Evolutionary conservation across 2,888 invertebrate genomes (phyloP).

Genomic region (Campoplex nolae): DNA sequence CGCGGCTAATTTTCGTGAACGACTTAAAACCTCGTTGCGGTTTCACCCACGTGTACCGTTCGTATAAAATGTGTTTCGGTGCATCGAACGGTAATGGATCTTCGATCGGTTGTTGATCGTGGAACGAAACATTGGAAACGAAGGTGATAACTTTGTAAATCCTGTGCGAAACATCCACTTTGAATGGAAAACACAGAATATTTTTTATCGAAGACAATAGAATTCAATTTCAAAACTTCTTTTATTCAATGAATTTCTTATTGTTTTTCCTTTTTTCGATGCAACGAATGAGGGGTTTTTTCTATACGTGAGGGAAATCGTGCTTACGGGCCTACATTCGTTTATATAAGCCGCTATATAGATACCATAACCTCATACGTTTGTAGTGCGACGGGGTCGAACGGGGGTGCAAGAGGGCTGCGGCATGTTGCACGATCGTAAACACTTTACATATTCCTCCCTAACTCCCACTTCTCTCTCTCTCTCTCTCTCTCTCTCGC

Average conservation of each 20-base stretch:
- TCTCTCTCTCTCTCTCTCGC: slow-evolving; percentile 71
- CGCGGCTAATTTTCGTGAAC: slow-evolving; percentile 69
- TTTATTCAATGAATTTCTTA: not conserved
- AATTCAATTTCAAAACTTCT: not conserved
- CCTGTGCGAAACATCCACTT: not conserved
- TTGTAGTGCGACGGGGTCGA: slow-evolving; percentile 53
- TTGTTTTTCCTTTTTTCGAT: slow-evolving; percentile 2
- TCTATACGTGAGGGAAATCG: slow-evolving; percentile 49
- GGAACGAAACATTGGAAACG: not conserved
- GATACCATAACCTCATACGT: slow-evolving; percentile 54
- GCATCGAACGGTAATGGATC: slow-evolving; percentile 1
- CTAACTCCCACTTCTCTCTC: slow-evolving; percentile 70
- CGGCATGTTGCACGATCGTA: slow-evolving; percentile 83
- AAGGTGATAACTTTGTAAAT: not conserved
- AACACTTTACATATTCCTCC: slow-evolving; percentile 83
- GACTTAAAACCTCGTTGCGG: slow-evolving; percentile 3
- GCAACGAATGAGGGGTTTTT: slow-evolving; percentile 14
- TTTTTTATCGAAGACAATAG: not conserved
- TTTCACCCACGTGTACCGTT: not conserved
- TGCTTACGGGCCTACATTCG: slow-evolving; percentile 38
- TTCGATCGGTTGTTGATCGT: slow-evolving; percentile 13
- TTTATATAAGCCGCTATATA: slow-evolving; percentile 38
- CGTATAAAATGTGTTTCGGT: not conserved
- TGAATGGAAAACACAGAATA: not conserved
- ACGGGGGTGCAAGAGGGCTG: slow-evolving; percentile 74